A percentile compares a stretch with the other conserved stretches of the same genome.
phyloP scores from a whole-genome alignment of 2,113 vertebrate species.

The Mystacornis crossleyi region DNA sequence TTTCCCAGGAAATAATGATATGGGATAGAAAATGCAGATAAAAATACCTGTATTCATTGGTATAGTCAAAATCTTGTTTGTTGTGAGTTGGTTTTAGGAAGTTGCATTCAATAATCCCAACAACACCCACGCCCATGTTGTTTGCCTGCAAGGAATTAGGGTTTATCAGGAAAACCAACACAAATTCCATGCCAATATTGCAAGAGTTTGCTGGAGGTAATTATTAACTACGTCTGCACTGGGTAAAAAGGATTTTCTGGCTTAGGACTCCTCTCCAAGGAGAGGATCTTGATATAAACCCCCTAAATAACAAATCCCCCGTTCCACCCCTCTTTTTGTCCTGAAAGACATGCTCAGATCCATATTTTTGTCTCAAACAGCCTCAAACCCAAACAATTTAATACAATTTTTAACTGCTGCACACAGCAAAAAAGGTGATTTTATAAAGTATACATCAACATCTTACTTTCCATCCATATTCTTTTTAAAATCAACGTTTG shows the following conservation, averaged over 20 bases:
- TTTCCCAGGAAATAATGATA: neutral
- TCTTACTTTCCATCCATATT: neutral
- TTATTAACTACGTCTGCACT: neutral
- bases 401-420: neutral
- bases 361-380: neutral
- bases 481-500: fast-evolving
- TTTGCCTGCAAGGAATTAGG: slow-evolving; percentile 81
- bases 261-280: neutral
- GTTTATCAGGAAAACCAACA: neutral
- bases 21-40: neutral
- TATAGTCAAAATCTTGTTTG: slow-evolving; percentile 95
- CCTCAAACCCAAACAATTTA: neutral
- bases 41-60: slow-evolving; percentile 92
- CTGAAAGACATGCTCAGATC: neutral
- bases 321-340: neutral
- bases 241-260: neutral
- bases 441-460: neutral
- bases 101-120: slow-evolving; percentile 93
- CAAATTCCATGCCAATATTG: neutral
- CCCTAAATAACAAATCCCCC: neutral
- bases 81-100: slow-evolving; percentile 96
- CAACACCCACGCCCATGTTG: slow-evolving; percentile 89
- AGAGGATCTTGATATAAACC: neutral
- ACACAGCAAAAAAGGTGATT: neutral
- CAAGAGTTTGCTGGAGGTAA: neutral